Conservation (phyloP, 2,797 vertebrate genomes). For the Tamandua tetradactyla region DNA sequence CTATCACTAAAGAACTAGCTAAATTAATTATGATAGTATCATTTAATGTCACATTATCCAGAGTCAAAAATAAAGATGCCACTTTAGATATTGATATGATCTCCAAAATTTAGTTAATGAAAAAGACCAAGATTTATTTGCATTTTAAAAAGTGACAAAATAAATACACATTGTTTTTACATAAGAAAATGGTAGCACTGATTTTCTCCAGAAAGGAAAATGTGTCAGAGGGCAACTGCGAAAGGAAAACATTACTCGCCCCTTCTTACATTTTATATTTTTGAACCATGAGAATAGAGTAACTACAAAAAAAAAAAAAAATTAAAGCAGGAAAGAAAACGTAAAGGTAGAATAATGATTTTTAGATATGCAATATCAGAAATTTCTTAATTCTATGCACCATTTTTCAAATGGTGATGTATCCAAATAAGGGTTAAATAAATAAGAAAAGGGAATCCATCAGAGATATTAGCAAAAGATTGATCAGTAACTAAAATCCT, state of each 20-base stretch:
- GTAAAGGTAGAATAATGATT: background rate
- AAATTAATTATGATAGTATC: background rate
- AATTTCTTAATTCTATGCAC: constrained; percentile 1
- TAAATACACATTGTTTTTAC: background rate
- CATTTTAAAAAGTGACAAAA: constrained; percentile 7
- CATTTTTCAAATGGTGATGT: background rate
- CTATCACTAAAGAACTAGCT: background rate
- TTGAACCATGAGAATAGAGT: background rate
- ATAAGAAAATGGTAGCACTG: background rate
- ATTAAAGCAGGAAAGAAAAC: background rate
- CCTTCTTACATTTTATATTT: background rate
- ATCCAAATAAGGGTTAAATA: background rate
- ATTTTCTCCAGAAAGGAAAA: background rate
- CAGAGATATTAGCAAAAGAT: background rate
- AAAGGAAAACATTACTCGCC: background rate
- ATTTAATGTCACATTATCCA: background rate
- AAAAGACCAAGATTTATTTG: background rate
- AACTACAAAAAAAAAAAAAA: background rate
- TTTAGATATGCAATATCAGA: background rate
- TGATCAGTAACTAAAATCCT: too few relatives aligned
- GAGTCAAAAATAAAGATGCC: background rate
- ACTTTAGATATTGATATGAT: background rate
- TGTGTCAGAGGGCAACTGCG: background rate
- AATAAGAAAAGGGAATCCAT: constrained; percentile 29
- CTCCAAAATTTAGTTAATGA: background rate